Conservation (phyloP, 2,113 vertebrate genomes). For the Malurus melanocephalus region DNA sequence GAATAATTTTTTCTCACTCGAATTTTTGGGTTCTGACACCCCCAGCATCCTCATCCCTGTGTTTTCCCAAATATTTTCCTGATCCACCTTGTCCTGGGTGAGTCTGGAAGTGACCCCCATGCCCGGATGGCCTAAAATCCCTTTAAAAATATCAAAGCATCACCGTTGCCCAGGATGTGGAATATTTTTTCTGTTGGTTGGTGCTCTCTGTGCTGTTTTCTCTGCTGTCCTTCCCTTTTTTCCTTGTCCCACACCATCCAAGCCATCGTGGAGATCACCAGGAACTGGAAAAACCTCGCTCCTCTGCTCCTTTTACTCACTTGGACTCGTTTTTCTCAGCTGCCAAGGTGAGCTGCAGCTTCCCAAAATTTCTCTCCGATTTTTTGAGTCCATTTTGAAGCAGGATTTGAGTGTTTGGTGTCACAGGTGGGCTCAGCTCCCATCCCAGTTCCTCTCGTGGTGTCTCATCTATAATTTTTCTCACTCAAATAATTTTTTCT, state of each 20-base stretch:
- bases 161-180: too few relatives aligned
- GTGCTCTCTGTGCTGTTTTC: neutral
- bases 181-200: neutral
- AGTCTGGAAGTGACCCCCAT: too few relatives aligned
- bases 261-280: too few relatives aligned
- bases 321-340: too few relatives aligned
- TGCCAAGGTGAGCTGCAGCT: neutral
- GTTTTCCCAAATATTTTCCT: neutral
- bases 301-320: too few relatives aligned
- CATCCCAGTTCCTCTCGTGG: accelerated
- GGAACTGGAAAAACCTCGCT: too few relatives aligned
- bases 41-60: accelerated
- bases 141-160: too few relatives aligned
- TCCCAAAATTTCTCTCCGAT: neutral
- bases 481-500: accelerated
- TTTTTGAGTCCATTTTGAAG: neutral
- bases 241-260: neutral
- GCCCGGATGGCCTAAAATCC: too few relatives aligned
- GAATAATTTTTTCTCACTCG: accelerated
- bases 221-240: neutral
- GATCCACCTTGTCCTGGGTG: neutral
- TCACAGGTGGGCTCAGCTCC: neutral
- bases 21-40: neutral
- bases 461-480: neutral
- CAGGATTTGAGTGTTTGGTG: neutral